A percentile compares a stretch with the other conserved stretches of the same genome.
Conservation (phyloP, 2,888 invertebrate species). For the Callosobruchus maculatus region DNA sequence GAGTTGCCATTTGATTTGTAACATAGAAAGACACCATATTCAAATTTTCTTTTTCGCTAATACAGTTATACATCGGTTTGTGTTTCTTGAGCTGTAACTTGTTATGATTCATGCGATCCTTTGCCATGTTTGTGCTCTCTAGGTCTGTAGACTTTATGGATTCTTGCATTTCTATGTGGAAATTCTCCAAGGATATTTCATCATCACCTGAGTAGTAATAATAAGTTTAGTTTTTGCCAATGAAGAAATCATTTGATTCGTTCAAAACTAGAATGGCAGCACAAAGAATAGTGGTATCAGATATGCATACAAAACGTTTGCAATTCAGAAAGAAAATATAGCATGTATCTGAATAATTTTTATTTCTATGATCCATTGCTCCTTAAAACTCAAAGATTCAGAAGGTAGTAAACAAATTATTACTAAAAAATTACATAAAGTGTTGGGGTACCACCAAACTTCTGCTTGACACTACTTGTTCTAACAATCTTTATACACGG, state of each 20-base stretch:
- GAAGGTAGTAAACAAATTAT: too few species aligned
- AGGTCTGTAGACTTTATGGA: background rate
- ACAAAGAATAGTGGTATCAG: too few species aligned
- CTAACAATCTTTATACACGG: too few species aligned
- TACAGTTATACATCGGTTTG: background rate
- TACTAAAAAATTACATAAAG: too few species aligned
- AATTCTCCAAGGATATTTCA: constrained; percentile 12
- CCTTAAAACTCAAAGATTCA: too few species aligned
- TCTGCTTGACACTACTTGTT: too few species aligned
- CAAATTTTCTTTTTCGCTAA: background rate
- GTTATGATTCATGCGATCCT: constrained; percentile 9
- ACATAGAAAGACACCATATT: background rate
- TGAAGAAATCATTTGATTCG: background rate
- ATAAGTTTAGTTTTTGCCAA: too few species aligned
- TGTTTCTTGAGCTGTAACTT: background rate
- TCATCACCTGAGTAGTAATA: constrained; percentile 20
- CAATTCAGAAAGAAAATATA: too few species aligned
- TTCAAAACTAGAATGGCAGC: background rate
- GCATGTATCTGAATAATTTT: too few species aligned
- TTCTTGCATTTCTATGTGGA: background rate
- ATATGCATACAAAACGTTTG: too few species aligned
- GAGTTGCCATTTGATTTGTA: background rate
- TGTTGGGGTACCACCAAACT: too few species aligned
- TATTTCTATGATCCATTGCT: too few species aligned
- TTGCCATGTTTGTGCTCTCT: constrained; percentile 8